Evolutionary conservation across 1,140 invertebrate genomes (phyloP).

Genomic region (Apis cerana): DNA sequence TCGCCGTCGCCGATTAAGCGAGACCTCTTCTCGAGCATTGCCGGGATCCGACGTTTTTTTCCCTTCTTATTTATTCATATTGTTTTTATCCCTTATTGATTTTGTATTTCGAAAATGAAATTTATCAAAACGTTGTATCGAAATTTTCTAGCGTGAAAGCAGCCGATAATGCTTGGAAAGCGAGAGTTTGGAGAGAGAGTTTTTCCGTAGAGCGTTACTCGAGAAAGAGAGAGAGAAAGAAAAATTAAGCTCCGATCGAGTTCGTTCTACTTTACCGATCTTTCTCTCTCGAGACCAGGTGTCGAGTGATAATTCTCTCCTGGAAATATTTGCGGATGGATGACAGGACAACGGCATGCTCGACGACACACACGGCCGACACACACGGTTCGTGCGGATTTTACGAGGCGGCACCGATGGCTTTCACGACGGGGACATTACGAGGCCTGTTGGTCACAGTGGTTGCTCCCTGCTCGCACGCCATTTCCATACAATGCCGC

Average conservation of each 20-base stretch:
- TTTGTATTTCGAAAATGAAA: no score
- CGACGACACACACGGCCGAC: not conserved
- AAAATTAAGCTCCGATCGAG: no score
- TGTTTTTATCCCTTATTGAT: no score
- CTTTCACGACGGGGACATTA: constrained; percentile 79
- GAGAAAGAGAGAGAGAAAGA: not conserved
- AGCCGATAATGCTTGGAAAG: not conserved
- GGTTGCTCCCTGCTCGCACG: constrained; percentile 71
- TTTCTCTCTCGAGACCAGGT: not conserved
- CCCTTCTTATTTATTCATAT: no score
- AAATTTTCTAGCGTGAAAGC: no score
- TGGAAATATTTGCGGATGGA: constrained; percentile 20
- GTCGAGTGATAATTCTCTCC: constrained; percentile 33
- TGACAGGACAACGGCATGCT: constrained; percentile 40
- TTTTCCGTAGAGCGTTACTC: not conserved
- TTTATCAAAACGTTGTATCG: no score
- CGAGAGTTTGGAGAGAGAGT: constrained; percentile 21
- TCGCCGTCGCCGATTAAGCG: constrained; percentile 31
- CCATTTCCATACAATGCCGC: constrained; percentile 70
- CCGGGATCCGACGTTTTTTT: no score
- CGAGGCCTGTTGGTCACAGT: constrained; percentile 74
- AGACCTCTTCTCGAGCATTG: not conserved
- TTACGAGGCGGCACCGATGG: constrained; percentile 75
- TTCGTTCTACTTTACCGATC: no score
- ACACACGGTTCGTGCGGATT: constrained; percentile 55